Base-by-base conservation (phyloP, 2,113 vertebrate genomes). In the Apodemus sylvaticus region DNA sequence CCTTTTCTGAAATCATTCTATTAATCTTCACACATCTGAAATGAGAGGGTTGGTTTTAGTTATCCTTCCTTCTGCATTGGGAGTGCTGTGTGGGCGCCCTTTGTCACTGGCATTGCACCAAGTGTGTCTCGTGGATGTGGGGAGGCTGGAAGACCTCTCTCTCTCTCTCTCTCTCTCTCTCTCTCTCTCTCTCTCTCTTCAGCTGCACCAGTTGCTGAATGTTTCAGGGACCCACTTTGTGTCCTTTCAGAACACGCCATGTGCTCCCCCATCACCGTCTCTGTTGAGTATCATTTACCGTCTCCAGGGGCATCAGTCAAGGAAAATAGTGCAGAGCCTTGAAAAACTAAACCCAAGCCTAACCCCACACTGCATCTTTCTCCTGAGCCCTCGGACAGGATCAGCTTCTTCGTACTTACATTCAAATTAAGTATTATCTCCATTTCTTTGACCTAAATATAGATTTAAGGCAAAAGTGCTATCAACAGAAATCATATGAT, bases 21-120 rank as follows among this genome's bases (percentile, higher is more conserved):
- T 97, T 96, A 98, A 91, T 97, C 81, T 97, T 97, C 95, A 95
- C 95, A 96, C 90, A 86, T 98, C 86, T 87, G 86, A 86, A 77
- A 94, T 92, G 86, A 96, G 95, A 95, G 91, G 81, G 62, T 93
- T 94, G 90, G 86, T 94, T 96, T 97, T 97, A 97, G 96, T 97
- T 96, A 96, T 87, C 82, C 55, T 96, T 82, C 81, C 91, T 96
- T 91, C 78, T 91, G 73, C 51, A 2, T 83, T 91, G 66, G 62
- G 85, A 91, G 94, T 79, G 68, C 73, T 95, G 90, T 73, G 70
- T 0, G 34, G 42, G 42, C 92, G 89, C 81, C 92, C 91, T 95
- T 62, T 90, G 83, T 77, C 64, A 36, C 4, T 79, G 94, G 86
- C 92, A 60, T 24, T 1, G 22, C n/a, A 85, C 85, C 93, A 90